phyloP scores from a whole-genome alignment of 2,888 invertebrate species.

The Gerris lacustris region DNA sequence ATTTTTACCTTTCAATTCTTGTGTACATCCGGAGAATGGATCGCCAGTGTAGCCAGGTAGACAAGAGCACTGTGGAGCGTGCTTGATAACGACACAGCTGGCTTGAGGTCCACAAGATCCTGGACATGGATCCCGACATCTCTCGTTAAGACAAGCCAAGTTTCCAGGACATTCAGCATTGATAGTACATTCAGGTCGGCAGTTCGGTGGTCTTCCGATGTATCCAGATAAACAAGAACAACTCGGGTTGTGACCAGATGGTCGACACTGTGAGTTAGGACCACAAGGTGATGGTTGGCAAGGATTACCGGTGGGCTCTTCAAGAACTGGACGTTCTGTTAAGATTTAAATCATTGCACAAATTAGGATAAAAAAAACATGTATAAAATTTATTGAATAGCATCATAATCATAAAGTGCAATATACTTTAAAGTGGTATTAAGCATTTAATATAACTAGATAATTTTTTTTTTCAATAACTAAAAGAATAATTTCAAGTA shows the following conservation, averaged over 20 bases:
- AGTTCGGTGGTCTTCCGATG: constrained; percentile 71
- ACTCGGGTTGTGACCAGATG: constrained; percentile 60
- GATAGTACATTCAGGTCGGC: constrained; percentile 72
- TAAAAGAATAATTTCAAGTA: no score
- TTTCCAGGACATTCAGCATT: constrained; percentile 75
- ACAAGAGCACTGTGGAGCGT: constrained; percentile 73
- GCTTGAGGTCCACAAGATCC: constrained; percentile 72
- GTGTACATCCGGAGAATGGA: constrained; percentile 63
- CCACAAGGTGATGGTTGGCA: constrained; percentile 77
- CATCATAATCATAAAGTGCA: no score
- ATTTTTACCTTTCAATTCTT: constrained; percentile 36
- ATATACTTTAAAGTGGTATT: no score
- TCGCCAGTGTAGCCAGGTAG: constrained; percentile 67
- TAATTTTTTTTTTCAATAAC: no score
- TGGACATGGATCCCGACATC: constrained; percentile 69
- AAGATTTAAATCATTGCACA: constrained; percentile 26
- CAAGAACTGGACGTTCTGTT: constrained; percentile 40
- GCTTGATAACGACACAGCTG: constrained; percentile 66
- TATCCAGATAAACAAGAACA: constrained; percentile 69
- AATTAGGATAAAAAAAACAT: background rate
- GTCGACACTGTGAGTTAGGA: constrained; percentile 67
- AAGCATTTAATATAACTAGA: no score
- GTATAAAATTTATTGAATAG: no score
- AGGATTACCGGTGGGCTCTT: constrained; percentile 52
- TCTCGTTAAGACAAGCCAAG: constrained; percentile 68